Percentiles rank a stretch among this genome's conserved stretches.
phyloP scores from a whole-genome alignment of 2,888 invertebrate genomes.

The Tenthredo notha region DNA sequence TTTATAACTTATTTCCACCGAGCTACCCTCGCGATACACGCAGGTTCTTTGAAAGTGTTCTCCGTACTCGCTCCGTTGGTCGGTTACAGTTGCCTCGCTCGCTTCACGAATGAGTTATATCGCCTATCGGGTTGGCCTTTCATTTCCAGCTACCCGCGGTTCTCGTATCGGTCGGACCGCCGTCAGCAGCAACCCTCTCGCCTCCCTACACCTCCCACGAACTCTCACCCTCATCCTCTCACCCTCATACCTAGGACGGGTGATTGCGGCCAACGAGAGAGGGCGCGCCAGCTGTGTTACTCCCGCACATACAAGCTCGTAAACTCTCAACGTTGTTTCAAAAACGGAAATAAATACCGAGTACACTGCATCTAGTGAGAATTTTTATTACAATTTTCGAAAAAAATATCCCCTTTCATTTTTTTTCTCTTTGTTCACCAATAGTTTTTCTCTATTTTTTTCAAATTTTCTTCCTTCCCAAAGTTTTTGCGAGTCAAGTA shows the following conservation, averaged over 20 bases:
- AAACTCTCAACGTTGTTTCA: neutral
- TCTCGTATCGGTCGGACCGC: constrained; percentile 69
- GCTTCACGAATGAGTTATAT: constrained; percentile 78
- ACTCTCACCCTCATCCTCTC: constrained; percentile 56
- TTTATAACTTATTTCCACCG: constrained; percentile 22
- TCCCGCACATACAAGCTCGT: constrained; percentile 54
- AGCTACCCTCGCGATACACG: constrained; percentile 36
- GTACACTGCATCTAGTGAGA: neutral
- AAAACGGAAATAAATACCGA: constrained; percentile 19
- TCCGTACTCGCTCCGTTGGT: constrained; percentile 59
- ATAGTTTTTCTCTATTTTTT: constrained; percentile 41
- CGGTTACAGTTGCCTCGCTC: constrained; percentile 77
- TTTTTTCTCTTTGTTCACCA: neutral
- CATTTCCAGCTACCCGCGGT: constrained; percentile 76
- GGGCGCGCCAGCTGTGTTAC: constrained; percentile 59
- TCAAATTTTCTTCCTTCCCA: constrained; percentile 27
- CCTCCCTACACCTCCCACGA: constrained; percentile 58
- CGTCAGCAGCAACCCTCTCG: constrained; percentile 71
- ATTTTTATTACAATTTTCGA: neutral
- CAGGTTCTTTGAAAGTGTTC: constrained; percentile 46
- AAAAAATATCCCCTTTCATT: neutral
- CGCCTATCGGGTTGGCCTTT: constrained; percentile 77
- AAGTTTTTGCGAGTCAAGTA: neutral
- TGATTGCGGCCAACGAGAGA: constrained; percentile 48
- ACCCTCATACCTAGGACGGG: constrained; percentile 32